Evolutionary conservation across 2,888 invertebrate genomes (phyloP).

Genomic region (Exocentrus adspersus): DNA sequence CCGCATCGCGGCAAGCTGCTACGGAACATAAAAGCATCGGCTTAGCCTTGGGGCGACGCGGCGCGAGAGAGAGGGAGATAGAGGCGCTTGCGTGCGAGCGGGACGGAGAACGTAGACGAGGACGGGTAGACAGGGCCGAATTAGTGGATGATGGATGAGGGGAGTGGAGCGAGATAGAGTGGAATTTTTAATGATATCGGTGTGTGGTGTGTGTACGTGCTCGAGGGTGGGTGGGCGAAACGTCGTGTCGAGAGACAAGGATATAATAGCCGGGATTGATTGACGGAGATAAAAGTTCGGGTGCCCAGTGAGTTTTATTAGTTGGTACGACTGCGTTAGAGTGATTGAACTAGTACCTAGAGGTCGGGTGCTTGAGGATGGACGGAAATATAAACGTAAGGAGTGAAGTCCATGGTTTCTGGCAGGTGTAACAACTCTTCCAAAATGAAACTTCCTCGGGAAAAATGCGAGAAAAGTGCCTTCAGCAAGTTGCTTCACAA

Average conservation of each 20-base stretch:
- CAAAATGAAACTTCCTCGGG: no score
- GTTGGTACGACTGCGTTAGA: no score
- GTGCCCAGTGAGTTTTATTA: not conserved
- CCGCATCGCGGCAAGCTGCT: constrained; percentile 53
- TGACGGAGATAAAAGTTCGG: not conserved
- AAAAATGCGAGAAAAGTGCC: no score
- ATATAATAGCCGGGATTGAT: not conserved
- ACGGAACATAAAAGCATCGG: constrained; percentile 52
- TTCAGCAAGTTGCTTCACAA: no score
- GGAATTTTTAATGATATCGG: constrained; percentile 40
- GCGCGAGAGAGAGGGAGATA: constrained; percentile 30
- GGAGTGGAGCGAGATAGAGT: constrained; percentile 21
- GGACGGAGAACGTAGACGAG: not conserved
- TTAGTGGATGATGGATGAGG: constrained; percentile 20
- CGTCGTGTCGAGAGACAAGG: not conserved
- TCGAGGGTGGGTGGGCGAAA: constrained; percentile 28
- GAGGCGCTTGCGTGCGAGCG: not conserved
- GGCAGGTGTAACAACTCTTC: no score
- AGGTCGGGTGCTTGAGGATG: no score
- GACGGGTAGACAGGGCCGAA: constrained; percentile 12
- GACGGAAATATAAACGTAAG: no score
- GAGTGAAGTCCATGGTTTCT: no score
- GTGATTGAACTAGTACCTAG: no score
- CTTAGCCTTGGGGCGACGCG: constrained; percentile 49
- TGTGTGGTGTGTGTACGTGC: constrained; percentile 31